Evolutionary conservation across 2,797 vertebrate genomes (phyloP).

Genomic region (Rhodeus uyekii): DNA sequence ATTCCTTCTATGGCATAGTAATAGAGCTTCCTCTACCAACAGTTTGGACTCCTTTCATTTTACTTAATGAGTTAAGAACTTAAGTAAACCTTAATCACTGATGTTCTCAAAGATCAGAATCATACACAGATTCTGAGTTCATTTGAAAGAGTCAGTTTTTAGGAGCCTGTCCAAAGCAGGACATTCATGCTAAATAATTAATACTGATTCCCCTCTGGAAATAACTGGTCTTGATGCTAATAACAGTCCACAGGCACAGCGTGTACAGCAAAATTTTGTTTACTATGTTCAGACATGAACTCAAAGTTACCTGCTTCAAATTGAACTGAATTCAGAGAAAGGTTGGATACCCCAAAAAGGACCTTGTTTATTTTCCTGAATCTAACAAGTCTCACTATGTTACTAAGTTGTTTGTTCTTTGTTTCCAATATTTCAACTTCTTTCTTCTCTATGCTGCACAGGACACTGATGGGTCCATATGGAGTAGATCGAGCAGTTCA

Average conservation of each 20-base stretch:
- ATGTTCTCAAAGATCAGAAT: constrained; percentile 2
- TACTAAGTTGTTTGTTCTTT: background rate
- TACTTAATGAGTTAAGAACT: background rate
- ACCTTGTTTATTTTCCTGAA: background rate
- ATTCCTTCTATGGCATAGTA: background rate
- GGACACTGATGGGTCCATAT: constrained; percentile 91
- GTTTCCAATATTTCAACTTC: background rate
- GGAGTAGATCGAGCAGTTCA: constrained; percentile 85
- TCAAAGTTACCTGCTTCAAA: background rate
- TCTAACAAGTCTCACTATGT: background rate
- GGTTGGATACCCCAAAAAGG: background rate
- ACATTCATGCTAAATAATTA: constrained; percentile 22
- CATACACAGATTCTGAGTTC: background rate
- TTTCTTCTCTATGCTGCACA: constrained; percentile 57
- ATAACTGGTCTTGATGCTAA: constrained; percentile 24
- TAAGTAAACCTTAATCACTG: background rate
- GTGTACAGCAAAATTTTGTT: background rate
- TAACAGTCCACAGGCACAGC: constrained; percentile 3
- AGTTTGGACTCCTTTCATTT: background rate
- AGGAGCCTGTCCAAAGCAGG: constrained; percentile 24
- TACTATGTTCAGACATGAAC: background rate
- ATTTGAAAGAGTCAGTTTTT: background rate
- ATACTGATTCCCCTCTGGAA: constrained; percentile 26
- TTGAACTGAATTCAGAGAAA: background rate
- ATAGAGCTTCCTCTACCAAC: background rate